These are phyloP conservation scores for Solenopsis fugax DNA, from an alignment of 1,140 invertebrate genomes.

Conservation along the genomic window DNA sequence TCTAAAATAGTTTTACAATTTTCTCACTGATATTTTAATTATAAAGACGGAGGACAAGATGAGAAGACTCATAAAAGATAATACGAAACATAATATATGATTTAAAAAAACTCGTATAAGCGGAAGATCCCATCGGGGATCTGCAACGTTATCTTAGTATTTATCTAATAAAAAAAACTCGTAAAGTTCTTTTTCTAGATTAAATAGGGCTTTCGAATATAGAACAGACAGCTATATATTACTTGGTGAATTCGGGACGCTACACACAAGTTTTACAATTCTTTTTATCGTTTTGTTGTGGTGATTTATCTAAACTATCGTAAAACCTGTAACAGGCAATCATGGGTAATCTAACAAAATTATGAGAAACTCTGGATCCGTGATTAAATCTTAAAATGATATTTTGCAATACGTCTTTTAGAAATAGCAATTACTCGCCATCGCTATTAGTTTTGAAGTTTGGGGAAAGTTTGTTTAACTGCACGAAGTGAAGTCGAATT, in stretches of 20 bases:
- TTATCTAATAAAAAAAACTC: slow-evolving; percentile 23
- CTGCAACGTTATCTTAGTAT: neutral
- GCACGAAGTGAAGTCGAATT: neutral
- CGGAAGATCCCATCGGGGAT: neutral
- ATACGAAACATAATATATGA: neutral
- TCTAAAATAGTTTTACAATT: slow-evolving; percentile 9
- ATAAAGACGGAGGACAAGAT: neutral
- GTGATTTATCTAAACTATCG: neutral
- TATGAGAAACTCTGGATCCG: neutral
- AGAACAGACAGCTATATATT: neutral
- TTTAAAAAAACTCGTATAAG: neutral
- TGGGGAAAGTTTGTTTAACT: slow-evolving; percentile 4
- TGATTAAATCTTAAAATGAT: slow-evolving; percentile 8
- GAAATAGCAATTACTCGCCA: neutral
- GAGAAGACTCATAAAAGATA: slow-evolving; percentile 2
- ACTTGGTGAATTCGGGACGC: neutral
- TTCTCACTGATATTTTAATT: slow-evolving; percentile 9
- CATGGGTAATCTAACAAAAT: neutral
- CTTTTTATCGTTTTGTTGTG: neutral
- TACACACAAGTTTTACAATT: neutral
- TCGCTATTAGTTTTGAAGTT: slow-evolving; percentile 14
- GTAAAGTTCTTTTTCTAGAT: slow-evolving; percentile 11
- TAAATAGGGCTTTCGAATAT: neutral
- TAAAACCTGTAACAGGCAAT: neutral
- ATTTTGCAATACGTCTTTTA: neutral